Evolutionary conservation across 1,140 invertebrate genomes (phyloP).

Genomic region (Trachymyrmex septentrionalis): DNA sequence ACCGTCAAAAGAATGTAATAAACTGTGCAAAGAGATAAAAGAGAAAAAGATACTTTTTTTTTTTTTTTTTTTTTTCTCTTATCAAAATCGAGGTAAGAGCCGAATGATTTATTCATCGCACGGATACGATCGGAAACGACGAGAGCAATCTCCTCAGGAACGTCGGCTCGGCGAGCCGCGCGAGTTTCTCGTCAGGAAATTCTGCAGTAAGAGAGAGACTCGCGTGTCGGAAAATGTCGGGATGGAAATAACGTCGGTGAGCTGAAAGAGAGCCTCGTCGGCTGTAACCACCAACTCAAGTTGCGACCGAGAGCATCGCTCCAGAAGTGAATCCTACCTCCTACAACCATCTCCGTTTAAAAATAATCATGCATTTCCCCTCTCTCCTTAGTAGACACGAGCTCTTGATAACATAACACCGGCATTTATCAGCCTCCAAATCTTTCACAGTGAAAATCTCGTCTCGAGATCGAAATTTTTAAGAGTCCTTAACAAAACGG

Average conservation of each 20-base stretch:
- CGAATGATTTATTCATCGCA: conserved; percentile 58
- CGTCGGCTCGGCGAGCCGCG: not conserved
- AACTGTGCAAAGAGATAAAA: not conserved
- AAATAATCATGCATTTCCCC: conserved; percentile 52
- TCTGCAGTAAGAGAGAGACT: conserved; percentile 25
- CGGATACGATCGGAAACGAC: conserved; percentile 48
- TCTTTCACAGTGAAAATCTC: not conserved
- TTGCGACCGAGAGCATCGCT: not conserved
- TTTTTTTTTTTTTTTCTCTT: conserved; percentile 8
- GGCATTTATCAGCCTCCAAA: conserved; percentile 6
- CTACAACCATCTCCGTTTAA: conserved; percentile 35
- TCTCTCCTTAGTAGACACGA: conserved; percentile 32
- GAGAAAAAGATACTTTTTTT: not conserved
- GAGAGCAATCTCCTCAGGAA: conserved; percentile 45
- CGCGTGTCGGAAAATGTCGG: conserved; percentile 44
- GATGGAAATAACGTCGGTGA: conserved; percentile 56
- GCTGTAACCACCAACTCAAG: conserved; percentile 11
- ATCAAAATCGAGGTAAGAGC: conserved; percentile 19
- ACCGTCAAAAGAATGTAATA: not conserved
- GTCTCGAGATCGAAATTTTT: not conserved
- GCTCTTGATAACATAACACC: conserved; percentile 27
- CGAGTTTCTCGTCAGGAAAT: conserved; percentile 52
- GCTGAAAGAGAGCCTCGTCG: conserved; percentile 30
- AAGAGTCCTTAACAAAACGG: not conserved
- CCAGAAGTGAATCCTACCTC: conserved; percentile 46